These are phyloP conservation scores for Aplysia californica DNA, from an alignment of 1,140 invertebrate species.

Conservation along the genomic window DNA sequence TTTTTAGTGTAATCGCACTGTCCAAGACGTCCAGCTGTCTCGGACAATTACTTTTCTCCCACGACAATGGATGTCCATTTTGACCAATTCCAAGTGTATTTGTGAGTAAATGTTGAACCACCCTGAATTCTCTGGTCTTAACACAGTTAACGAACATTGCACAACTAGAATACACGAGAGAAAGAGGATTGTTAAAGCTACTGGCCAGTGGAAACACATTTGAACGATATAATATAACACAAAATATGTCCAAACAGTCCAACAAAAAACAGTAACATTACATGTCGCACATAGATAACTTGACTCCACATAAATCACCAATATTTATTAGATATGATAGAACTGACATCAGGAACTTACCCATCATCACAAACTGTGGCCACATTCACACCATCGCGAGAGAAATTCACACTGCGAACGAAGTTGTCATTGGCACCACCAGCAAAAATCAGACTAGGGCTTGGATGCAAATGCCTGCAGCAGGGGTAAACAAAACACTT, in stretches of 20 bases:
- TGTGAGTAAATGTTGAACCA: too few species aligned
- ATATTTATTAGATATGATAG: background rate
- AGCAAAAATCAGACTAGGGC: constrained; percentile 72
- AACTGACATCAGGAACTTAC: background rate
- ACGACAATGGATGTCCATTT: too few species aligned
- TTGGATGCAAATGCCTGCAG: constrained; percentile 70
- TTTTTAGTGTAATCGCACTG: too few species aligned
- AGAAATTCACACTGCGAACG: constrained; percentile 69
- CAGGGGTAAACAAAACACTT: background rate
- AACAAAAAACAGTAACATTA: background rate
- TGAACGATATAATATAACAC: too few species aligned
- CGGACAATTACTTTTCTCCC: too few species aligned
- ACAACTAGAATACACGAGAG: background rate
- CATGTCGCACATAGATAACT: background rate
- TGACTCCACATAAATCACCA: too few species aligned
- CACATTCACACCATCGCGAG: constrained; percentile 58
- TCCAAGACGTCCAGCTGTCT: too few species aligned
- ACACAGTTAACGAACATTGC: too few species aligned
- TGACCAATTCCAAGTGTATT: too few species aligned
- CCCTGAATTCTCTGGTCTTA: too few species aligned
- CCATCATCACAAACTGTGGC: constrained; percentile 29
- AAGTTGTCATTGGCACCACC: constrained; percentile 71
- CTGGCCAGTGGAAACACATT: too few species aligned
- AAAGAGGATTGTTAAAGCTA: background rate
- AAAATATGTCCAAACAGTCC: background rate